Conservation (phyloP, 2,888 invertebrate species). For the Venustoraphidia nigricollis region DNA sequence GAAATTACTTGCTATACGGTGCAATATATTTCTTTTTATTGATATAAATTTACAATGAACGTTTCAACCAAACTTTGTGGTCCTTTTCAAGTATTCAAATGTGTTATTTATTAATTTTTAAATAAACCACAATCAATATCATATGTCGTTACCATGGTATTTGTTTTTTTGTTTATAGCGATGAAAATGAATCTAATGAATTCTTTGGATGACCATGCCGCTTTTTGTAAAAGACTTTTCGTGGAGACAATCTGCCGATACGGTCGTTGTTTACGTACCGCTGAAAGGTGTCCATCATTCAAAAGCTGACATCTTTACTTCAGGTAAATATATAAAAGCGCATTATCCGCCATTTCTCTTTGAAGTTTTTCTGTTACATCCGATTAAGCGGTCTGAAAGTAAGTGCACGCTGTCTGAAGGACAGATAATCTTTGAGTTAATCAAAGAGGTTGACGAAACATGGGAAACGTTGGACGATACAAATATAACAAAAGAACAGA, state of each 20-base stretch:
- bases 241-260: constrained; percentile 55
- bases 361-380: constrained; percentile 50
- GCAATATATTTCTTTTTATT: too few species aligned
- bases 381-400: constrained; percentile 45
- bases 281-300: constrained; percentile 42
- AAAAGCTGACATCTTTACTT: constrained; percentile 53
- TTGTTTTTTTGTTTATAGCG: too few species aligned
- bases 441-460: constrained; percentile 35
- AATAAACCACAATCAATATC: too few species aligned
- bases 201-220: constrained; percentile 35
- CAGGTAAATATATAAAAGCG: constrained; percentile 55
- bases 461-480: constrained; percentile 46
- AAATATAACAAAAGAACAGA: constrained; percentile 37
- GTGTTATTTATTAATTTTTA: too few species aligned
- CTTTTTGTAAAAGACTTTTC: constrained; percentile 56
- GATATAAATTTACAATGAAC: too few species aligned
- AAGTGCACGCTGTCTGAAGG: constrained; percentile 46
- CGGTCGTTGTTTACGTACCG: constrained; percentile 47
- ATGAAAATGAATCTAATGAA: too few species aligned
- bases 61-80: too few species aligned
- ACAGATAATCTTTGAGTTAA: constrained; percentile 47
- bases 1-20: too few species aligned
- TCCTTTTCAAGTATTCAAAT: too few species aligned
- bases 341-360: constrained; percentile 58
- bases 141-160: too few species aligned